Evolutionary conservation across 2,797 vertebrate species (phyloP).

Genomic region (Chaunax sp.): DNA sequence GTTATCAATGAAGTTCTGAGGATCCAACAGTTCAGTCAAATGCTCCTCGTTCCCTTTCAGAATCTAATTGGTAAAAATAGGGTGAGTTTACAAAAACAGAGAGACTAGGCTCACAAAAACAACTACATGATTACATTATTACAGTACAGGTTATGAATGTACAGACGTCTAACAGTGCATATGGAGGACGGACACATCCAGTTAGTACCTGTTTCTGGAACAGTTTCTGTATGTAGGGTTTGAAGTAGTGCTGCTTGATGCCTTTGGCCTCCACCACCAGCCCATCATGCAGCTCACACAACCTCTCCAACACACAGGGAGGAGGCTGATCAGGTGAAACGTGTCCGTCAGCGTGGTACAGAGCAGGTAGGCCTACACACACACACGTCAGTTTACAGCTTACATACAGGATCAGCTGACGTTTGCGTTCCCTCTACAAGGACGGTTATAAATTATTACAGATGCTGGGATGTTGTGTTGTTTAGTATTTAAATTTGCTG

Average conservation of each 20-base stretch:
- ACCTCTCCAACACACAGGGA: conserved; percentile 88
- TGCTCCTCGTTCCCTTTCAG: conserved; percentile 89
- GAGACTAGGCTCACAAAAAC: no score
- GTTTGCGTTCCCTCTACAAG: no score
- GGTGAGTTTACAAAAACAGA: neutral
- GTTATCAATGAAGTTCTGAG: conserved; percentile 93
- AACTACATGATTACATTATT: no score
- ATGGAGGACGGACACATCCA: no score
- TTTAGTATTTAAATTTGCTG: no score
- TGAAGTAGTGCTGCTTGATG: conserved; percentile 98
- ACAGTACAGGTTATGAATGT: no score
- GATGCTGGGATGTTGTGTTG: no score
- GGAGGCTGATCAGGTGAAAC: conserved; percentile 78
- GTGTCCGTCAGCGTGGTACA: conserved; percentile 71
- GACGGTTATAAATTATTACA: no score
- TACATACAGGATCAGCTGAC: no score
- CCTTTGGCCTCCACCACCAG: conserved; percentile 95
- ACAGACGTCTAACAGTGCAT: no score
- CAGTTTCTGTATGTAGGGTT: conserved; percentile 92
- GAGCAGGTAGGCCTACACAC: conserved; percentile 84
- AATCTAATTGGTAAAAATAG: conserved; percentile 81
- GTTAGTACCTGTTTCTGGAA: conserved; percentile 85
- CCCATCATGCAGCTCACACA: conserved; percentile 94
- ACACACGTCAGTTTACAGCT: conserved; percentile 8
- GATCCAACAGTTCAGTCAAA: conserved; percentile 87